Evolutionary conservation across 1,140 invertebrate species (phyloP), one percentile per base, ranked within the genome.

Genomic region (Campoletis sonorensis): DNA sequence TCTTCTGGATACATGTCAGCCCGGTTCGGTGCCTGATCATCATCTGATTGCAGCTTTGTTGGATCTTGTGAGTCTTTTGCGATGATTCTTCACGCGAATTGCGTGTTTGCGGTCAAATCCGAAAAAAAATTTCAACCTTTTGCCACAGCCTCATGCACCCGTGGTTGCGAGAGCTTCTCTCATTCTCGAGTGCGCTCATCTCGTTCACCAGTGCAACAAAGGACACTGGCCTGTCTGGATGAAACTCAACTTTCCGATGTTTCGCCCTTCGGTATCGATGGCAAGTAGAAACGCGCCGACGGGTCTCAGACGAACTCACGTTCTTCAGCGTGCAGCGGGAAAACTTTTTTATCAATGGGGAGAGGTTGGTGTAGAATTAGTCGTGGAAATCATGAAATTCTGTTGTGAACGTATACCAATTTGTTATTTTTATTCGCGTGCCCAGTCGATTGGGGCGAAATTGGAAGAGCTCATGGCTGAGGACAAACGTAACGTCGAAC

Each of bases 291-390:
- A 86, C 84, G 88, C 91, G 81, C 92, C 94, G 23, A 93, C 94
- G 21, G 95, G 95, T 58, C 92, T 95, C 13, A 92, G 96, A 83
- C 92, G 96, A 72, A 95, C 96, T 3, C 95, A 98, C 79, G 93
- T 96, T n/a, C 90, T 98, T 72, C 98, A 99, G 92, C 93, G 97
- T 80, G 94, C 97, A 23, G 98, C 98, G 51, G 98, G 98, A 13
- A 97, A 98, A 92, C 95, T 99, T 92, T 99, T 99, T 90, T 98
- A 99, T 90, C 97, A 97, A 88, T 99, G 98, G 98, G 98, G 96
- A 76, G 97, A 99, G 93, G 97, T 98, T 84, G 84, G 61, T 2
- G 18, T 11, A 45, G 11, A 11, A 1, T 45, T 45, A 10, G 40
- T 45, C 40, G 40, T 45, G 40, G 3, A 45, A 33, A 33, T 2